Evolutionary conservation across 1,140 invertebrate species (phyloP), one percentile per base, ranked within the genome.

Genomic region (Chymomyza costata): DNA sequence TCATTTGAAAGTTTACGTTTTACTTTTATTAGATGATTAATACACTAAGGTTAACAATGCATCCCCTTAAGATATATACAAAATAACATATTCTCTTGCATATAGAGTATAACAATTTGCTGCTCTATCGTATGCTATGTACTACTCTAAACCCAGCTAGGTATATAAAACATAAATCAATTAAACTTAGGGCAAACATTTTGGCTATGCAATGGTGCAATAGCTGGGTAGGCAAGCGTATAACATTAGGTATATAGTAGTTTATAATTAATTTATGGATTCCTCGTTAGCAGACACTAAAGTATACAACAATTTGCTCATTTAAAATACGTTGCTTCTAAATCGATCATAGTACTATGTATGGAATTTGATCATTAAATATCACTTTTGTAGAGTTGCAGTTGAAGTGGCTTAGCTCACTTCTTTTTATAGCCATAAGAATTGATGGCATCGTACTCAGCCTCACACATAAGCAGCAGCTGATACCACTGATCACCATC

Each of bases 371-470:
- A n/a, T n/a, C n/a, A n/a, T n/a, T n/a, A n/a, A n/a, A n/a, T n/a
- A n/a, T n/a, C n/a, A n/a, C n/a, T n/a, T n/a, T n/a, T n/a, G n/a
- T n/a, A n/a, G n/a, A 28, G 25, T 28, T 28, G 5, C 10, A 28
- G 25, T 28, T 28, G 25, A 28, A 6, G 5, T 28, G 10, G 25
- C 25, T 28, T 28, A 28, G 25, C 8, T 54, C 19, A 73, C 55
- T 78, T 90, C 73, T 91, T 92, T 56, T 90, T 91, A 78, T 92
- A 93, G 18, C 92, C 92, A 67, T 92, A 93, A 0, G 90, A 91
- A 81, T 92, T 92, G 81, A 93, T 92, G 15, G 90, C 92, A 48
- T 89, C 88, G 81, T 91, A 94, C 86, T 95, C 93, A 35, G 89
- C 83, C 62, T 94, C 93, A 66, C 90, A 91, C 70, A 89, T 88